Conservation (phyloP, 2,797 vertebrate species). For the Falco biarmicus region DNA sequence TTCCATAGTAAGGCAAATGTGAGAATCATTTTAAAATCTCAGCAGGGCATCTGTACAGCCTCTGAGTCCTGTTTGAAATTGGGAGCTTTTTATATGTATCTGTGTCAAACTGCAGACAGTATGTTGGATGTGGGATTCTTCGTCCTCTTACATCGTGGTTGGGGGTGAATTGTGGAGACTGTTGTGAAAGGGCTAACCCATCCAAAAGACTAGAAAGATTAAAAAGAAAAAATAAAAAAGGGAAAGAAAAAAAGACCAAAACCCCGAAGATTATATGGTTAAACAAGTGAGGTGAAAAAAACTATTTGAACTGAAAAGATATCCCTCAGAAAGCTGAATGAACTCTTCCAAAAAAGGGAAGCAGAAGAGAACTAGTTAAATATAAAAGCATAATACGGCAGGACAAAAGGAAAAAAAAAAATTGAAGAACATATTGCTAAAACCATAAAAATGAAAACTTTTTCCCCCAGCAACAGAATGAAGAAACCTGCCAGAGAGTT, state of each 20-base stretch:
- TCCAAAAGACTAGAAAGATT: constrained; percentile 19
- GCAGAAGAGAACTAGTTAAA: constrained; percentile 44
- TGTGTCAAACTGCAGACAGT: constrained; percentile 38
- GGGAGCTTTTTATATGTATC: constrained; percentile 45
- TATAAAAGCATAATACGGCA: constrained; percentile 10
- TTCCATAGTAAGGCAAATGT: constrained; percentile 32
- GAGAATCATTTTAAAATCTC: constrained; percentile 55
- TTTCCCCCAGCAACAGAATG: background rate
- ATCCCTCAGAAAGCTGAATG: constrained; percentile 7
- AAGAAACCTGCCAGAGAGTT: background rate
- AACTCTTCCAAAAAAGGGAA: background rate
- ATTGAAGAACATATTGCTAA: background rate
- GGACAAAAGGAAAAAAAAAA: background rate
- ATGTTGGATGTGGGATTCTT: constrained; percentile 47
- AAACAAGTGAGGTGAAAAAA: constrained; percentile 17
- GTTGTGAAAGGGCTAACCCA: constrained; percentile 27
- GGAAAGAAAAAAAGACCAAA: background rate
- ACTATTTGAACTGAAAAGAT: background rate
- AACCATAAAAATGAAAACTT: constrained; percentile 6
- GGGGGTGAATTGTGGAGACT: constrained; percentile 30
- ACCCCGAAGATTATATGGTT: background rate
- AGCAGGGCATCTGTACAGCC: constrained; percentile 33
- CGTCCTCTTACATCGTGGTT: constrained; percentile 27
- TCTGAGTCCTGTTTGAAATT: constrained; percentile 35
- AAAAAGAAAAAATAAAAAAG: background rate